Evolutionary conservation across 2,113 vertebrate species (phyloP).

Genomic region (Apus apus): DNA sequence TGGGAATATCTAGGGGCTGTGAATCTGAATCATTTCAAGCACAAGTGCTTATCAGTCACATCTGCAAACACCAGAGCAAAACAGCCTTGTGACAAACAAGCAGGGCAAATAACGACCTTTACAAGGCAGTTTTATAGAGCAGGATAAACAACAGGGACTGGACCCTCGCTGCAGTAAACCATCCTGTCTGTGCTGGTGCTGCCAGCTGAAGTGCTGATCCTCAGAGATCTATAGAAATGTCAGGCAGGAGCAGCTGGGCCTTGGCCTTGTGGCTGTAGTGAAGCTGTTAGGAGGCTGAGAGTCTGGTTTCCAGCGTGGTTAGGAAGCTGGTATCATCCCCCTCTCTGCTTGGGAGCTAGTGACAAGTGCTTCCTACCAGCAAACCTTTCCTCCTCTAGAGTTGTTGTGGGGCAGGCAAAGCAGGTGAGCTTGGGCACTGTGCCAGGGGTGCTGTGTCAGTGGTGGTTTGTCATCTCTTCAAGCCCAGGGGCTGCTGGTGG

Average conservation of each 20-base stretch:
- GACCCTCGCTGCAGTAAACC: not conserved
- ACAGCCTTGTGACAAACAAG: not conserved
- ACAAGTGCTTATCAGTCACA: not conserved
- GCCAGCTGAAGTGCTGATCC: not conserved
- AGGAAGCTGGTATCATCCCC: not conserved
- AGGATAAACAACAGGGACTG: conserved; percentile 24
- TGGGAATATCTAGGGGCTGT: not conserved
- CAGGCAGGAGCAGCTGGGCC: not conserved
- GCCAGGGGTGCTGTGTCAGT: not conserved
- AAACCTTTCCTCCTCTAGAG: not conserved
- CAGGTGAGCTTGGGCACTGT: not conserved
- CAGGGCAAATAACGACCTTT: conserved; percentile 3
- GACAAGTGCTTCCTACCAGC: not conserved
- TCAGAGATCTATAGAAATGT: not conserved
- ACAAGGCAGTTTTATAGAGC: conserved; percentile 25
- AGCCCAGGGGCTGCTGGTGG: not conserved
- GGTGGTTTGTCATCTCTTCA: not conserved
- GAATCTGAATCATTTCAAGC: not conserved
- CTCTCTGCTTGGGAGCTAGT: not conserved
- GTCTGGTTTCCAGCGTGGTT: not conserved
- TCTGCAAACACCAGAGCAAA: not conserved
- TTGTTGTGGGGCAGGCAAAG: not conserved
- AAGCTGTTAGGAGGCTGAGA: not conserved
- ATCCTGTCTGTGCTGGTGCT: not conserved
- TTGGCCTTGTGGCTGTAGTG: not conserved